Evolutionary conservation across 2,113 vertebrate species (phyloP), one percentile per base, ranked within the genome.

Genomic region (Aythya baeri): DNA sequence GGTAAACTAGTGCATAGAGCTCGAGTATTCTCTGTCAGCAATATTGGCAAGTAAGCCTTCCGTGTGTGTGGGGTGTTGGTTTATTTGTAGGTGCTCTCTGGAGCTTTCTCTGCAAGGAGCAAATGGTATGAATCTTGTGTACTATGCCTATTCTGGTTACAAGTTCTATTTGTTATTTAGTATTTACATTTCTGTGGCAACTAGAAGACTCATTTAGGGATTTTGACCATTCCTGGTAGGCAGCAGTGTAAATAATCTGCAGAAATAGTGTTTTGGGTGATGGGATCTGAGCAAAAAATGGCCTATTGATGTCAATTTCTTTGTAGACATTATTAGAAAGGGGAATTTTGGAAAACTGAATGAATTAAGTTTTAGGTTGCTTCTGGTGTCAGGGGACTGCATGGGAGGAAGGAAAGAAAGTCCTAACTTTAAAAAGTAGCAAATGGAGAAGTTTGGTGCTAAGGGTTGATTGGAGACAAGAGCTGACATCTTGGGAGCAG

Each of bases 401-500:
- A 43, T 17, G 25, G 17, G 46, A 81, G 16, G 36, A 94, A 88
- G 75, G 38, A 70, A 94, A 85, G 62, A 82, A 79, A 36, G 23
- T 36, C 17, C n/a, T 77, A 55, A 66, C 83, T 93, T 88, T 94
- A 43, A 89, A 57, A 83, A 79, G 36, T 22, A 94, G 63, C 67
- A 89, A 94, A 94, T 83, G 82, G 41, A 82, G 82, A 76, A 83
- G 41, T 85, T 88, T 94, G 67, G 25, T 88, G 88, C 91, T 65
- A 86, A 92, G 62, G 76, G 32, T 77, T 91, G 91, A 88, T 89
- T 73, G 66, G 72, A 94, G 67, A 88, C 81, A 94, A 89, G 75
- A 52, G 77, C 41, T 80, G 89, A 96, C 93, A 96, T 96, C 93
- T 96, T 97, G 95, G 91, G 89, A 96, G 61, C 95, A 95, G 94